A percentile compares a stretch with the other conserved stretches of the same genome.
Conservation (phyloP, 2,888 invertebrate species). For the Actias luna region DNA sequence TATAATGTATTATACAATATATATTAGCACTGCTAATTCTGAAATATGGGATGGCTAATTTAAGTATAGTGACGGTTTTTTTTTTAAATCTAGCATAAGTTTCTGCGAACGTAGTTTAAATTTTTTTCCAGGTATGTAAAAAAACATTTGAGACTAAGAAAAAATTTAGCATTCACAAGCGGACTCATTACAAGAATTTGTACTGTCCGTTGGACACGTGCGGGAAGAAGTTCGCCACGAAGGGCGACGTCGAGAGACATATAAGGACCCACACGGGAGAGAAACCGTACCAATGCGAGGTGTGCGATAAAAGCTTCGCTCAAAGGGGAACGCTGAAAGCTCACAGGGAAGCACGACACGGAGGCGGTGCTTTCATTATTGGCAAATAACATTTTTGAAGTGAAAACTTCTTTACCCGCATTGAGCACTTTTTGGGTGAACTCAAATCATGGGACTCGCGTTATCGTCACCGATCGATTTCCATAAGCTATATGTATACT, state of each 20-base stretch:
- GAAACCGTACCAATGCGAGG: constrained; percentile 55
- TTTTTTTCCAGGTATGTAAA: constrained; percentile 54
- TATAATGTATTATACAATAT: too few relatives aligned
- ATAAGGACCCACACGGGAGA: constrained; percentile 67
- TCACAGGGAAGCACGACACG: constrained; percentile 51
- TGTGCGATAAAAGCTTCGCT: constrained; percentile 55
- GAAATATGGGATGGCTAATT: too few relatives aligned
- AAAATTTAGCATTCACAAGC: constrained; percentile 59
- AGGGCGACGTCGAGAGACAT: constrained; percentile 65
- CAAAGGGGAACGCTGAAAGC: constrained; percentile 55
- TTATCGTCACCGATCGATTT: too few relatives aligned
- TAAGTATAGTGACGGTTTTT: too few relatives aligned
- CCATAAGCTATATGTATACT: too few relatives aligned
- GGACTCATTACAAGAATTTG: constrained; percentile 54
- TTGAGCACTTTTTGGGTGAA: too few relatives aligned
- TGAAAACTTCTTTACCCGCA: too few relatives aligned
- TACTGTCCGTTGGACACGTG: constrained; percentile 52
- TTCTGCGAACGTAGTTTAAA: too few relatives aligned
- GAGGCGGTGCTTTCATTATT: background rate
- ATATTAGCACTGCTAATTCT: too few relatives aligned
- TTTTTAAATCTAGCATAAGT: too few relatives aligned
- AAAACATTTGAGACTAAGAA: constrained; percentile 53
- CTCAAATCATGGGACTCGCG: too few relatives aligned
- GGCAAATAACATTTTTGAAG: constrained; percentile 4
- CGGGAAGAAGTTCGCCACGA: constrained; percentile 60